Evolutionary conservation across 2,113 vertebrate species (phyloP).

Genomic region (Myocastor coypus): DNA sequence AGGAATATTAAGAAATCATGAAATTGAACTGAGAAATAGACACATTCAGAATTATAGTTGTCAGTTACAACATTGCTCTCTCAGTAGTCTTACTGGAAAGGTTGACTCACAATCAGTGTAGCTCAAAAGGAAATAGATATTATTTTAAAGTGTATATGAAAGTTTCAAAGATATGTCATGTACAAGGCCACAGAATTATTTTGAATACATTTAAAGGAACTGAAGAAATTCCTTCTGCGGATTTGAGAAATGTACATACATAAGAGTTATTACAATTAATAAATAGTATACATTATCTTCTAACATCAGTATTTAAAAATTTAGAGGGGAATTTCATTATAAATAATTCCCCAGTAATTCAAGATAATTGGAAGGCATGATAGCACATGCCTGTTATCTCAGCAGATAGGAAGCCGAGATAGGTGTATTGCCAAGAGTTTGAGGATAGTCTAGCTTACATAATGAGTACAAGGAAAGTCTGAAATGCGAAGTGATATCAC

Average conservation of each 20-base stretch:
- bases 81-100: background rate
- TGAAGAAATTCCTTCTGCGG: background rate
- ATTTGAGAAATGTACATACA: too few species aligned
- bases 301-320: background rate
- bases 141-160: background rate
- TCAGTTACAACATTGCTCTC: background rate
- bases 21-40: background rate
- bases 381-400: background rate
- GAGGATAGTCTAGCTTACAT: background rate
- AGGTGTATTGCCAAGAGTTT: background rate
- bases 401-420: background rate
- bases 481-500: background rate
- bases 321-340: background rate
- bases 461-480: background rate
- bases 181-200: background rate
- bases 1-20: background rate
- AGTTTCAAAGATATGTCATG: background rate
- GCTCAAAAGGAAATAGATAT: background rate
- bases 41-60: background rate
- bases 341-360: background rate
- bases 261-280: too few species aligned
- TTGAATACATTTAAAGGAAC: background rate
- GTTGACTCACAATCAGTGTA: background rate
- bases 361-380: background rate
- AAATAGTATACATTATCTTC: background rate